Conservation (phyloP, 2,888 invertebrate species). For the Euzetes globulus region DNA sequence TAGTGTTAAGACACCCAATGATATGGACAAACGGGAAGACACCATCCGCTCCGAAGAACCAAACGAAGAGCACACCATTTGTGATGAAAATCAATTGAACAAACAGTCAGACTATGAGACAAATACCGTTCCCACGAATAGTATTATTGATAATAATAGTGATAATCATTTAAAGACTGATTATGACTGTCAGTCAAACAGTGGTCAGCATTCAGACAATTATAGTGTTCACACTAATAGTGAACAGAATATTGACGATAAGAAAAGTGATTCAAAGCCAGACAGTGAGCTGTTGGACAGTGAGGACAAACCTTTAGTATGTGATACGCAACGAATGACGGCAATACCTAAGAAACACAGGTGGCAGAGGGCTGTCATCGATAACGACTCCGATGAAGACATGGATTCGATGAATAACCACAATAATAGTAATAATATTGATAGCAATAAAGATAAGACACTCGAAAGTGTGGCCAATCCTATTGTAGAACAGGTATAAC, state of each 20-base stretch:
- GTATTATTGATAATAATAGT: neutral
- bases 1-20: neutral
- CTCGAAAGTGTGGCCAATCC: neutral
- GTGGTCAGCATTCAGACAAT: neutral
- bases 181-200: neutral
- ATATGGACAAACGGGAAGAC: neutral
- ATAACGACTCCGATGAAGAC: constrained; percentile 13
- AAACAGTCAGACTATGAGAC: neutral
- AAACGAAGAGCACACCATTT: neutral
- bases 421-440: constrained; percentile 14
- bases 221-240: neutral
- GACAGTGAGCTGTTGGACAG: neutral
- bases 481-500: constrained; percentile 4
- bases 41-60: neutral
- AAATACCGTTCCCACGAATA: neutral
- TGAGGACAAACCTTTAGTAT: neutral
- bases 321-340: constrained; percentile 1
- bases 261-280: neutral
- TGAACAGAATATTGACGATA: neutral
- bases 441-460: constrained; percentile 13
- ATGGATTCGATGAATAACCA: neutral
- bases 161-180: neutral
- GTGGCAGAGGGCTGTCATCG: constrained; percentile 24
- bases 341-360: constrained; percentile 23
- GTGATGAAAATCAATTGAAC: neutral